Conservation (phyloP, 2,888 invertebrate genomes). For the Apotomis turbidana region DNA sequence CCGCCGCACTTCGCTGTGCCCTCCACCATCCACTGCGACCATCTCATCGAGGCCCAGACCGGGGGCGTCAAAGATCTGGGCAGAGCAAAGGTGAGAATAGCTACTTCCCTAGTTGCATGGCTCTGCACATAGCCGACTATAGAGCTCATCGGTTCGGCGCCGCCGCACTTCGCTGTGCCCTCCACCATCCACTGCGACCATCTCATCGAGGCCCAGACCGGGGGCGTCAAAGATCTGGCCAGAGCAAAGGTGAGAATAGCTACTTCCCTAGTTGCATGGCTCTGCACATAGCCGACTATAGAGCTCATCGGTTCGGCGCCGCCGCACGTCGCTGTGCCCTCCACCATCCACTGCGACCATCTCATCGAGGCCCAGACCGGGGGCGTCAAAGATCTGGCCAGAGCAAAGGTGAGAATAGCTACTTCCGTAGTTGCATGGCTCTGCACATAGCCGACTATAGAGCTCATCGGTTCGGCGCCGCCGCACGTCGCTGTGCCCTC, state of each 20-base stretch:
- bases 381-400: slow-evolving; percentile 93
- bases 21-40: slow-evolving; percentile 99
- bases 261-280: too few species aligned
- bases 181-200: slow-evolving; percentile 99
- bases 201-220: slow-evolving; percentile 98
- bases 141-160: too few species aligned
- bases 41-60: slow-evolving; percentile 98
- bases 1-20: slow-evolving; percentile 98
- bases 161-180: slow-evolving; percentile 97
- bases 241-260: slow-evolving; percentile 89
- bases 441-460: too few species aligned
- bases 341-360: slow-evolving; percentile 57
- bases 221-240: slow-evolving; percentile 94
- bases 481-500: slow-evolving; percentile 99
- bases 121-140: slow-evolving; percentile 97
- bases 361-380: slow-evolving; percentile 93
- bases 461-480: too few species aligned
- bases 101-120: too few species aligned
- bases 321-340: slow-evolving; percentile 99
- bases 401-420: slow-evolving; percentile 88
- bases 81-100: slow-evolving; percentile 89
- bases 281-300: slow-evolving; percentile 98
- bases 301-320: too few species aligned
- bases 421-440: too few species aligned
- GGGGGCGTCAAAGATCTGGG: slow-evolving; percentile 96